Conservation (phyloP, 2,888 invertebrate species). For the Eristalis intricaria region DNA sequence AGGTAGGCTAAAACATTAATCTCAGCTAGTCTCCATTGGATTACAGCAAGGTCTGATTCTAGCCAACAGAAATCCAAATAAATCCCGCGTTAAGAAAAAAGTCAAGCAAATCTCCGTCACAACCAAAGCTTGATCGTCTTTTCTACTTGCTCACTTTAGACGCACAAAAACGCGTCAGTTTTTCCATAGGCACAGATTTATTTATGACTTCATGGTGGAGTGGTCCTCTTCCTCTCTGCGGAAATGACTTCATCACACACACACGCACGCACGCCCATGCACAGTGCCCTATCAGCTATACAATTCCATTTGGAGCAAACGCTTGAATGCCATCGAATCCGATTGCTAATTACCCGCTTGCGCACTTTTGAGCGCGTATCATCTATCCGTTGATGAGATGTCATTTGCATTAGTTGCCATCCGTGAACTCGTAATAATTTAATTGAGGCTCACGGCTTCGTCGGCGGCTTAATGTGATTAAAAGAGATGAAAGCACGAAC, state of each 20-base stretch:
- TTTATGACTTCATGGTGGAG: not conserved
- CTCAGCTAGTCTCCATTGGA: too few species aligned
- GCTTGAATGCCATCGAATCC: not conserved
- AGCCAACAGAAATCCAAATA: too few species aligned
- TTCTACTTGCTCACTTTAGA: not conserved
- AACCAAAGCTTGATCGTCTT: too few species aligned
- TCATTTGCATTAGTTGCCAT: constrained; percentile 20
- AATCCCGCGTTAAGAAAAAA: too few species aligned
- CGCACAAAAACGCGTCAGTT: not conserved
- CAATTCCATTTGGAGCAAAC: not conserved
- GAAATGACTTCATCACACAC: not conserved
- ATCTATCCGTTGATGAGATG: constrained; percentile 13
- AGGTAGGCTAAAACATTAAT: too few species aligned
- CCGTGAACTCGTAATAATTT: not conserved
- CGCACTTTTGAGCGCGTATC: not conserved
- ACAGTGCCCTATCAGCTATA: not conserved
- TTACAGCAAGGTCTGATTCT: too few species aligned
- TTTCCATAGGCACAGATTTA: not conserved
- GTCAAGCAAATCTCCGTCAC: too few species aligned
- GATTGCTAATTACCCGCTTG: not conserved
- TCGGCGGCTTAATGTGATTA: not conserved
- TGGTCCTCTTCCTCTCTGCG: not conserved
- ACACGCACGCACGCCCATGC: not conserved
- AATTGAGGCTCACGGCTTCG: not conserved
- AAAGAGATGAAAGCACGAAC: not conserved